Conservation (phyloP, 2,888 invertebrate genomes). For the Ennomos erosarius region DNA sequence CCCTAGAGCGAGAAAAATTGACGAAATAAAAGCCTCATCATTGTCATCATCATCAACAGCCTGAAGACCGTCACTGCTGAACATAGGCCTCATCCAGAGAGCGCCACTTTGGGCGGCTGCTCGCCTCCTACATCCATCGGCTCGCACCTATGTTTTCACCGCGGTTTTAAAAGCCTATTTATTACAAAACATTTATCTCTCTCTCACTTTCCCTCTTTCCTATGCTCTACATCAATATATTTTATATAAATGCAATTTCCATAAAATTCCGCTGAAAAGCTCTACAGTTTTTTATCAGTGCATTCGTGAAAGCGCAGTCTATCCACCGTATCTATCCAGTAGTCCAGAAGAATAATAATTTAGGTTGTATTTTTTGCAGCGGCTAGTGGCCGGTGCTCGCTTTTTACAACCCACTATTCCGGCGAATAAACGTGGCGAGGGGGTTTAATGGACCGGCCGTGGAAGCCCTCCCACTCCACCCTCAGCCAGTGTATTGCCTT, state of each 20-base stretch:
- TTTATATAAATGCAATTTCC: slow-evolving; percentile 48
- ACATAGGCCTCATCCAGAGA: no score
- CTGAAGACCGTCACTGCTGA: no score
- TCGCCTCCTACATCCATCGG: no score
- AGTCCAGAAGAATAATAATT: slow-evolving; percentile 75
- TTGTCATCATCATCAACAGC: no score
- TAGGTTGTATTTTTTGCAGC: slow-evolving; percentile 76
- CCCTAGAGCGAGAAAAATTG: no score
- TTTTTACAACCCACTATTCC: slow-evolving; percentile 83
- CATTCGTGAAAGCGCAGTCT: slow-evolving; percentile 42
- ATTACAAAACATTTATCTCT: slow-evolving; percentile 3
- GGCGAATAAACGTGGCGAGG: slow-evolving; percentile 74
- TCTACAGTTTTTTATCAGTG: slow-evolving; percentile 42
- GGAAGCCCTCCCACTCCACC: slow-evolving; percentile 44
- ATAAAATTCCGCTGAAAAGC: slow-evolving; percentile 44
- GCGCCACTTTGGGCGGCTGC: no score
- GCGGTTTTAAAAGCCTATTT: no score
- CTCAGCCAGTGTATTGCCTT: slow-evolving; percentile 64
- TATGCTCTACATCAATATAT: no score
- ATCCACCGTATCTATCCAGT: slow-evolving; percentile 44
- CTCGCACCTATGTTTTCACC: no score
- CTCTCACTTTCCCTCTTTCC: no score
- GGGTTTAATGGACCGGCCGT: slow-evolving; percentile 72
- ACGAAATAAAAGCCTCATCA: no score
- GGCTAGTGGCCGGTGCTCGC: slow-evolving; percentile 71